These are phyloP conservation scores for Platycercus adscitus DNA, from an alignment of 2,113 vertebrate genomes.

Conservation along the genomic window DNA sequence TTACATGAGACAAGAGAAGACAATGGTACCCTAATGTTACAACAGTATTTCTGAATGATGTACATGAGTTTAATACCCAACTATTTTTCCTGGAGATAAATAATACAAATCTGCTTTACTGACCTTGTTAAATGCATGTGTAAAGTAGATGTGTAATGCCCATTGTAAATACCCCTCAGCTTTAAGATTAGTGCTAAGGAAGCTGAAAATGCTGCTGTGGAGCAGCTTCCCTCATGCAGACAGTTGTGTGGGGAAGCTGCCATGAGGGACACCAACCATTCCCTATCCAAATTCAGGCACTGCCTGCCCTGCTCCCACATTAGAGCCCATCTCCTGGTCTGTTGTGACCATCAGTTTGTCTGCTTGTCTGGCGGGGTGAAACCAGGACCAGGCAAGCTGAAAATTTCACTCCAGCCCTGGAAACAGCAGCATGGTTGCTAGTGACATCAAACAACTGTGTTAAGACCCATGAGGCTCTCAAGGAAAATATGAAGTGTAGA, in stretches of 20 bases:
- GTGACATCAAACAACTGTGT: background rate
- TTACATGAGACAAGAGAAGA: background rate
- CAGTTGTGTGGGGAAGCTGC: background rate
- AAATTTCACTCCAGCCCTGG: background rate
- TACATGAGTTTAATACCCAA: background rate
- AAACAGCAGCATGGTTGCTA: background rate
- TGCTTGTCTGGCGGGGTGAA: background rate
- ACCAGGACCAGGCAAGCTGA: background rate
- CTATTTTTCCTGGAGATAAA: background rate
- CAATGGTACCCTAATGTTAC: fast-evolving
- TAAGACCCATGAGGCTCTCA: background rate
- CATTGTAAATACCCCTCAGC: background rate
- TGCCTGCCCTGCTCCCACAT: background rate
- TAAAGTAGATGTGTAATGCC: background rate
- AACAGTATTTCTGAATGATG: background rate
- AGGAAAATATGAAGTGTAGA: background rate
- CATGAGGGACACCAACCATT: background rate
- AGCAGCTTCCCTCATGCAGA: background rate
- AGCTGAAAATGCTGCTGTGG: background rate
- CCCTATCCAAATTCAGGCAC: background rate
- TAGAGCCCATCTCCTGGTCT: background rate
- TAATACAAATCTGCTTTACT: background rate
- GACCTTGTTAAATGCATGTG: background rate
- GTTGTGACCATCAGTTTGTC: background rate
- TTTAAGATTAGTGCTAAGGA: background rate